Percentiles rank a stretch among this genome's conserved stretches.
Conservation (phyloP, 2,888 invertebrate species). For the Hydropsyche betteni region DNA sequence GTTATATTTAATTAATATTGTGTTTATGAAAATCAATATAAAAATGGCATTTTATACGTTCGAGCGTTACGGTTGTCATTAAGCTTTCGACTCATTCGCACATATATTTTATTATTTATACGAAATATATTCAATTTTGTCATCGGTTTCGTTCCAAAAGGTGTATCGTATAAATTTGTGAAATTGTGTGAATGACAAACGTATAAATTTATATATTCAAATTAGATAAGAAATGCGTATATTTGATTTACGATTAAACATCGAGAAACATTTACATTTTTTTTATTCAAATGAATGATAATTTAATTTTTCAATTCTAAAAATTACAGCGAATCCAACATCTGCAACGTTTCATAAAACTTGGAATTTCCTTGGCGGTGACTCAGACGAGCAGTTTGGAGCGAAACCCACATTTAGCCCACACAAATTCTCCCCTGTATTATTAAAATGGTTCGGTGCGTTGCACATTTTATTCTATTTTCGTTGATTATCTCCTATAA, state of each 20-base stretch:
- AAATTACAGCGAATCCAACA: background rate
- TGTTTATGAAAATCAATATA: conserved; percentile 23
- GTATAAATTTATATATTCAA: conserved; percentile 20
- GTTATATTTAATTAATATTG: conserved; percentile 31
- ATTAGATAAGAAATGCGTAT: conserved; percentile 10
- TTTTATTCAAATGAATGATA: background rate
- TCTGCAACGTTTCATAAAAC: background rate
- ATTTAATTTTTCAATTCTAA: conserved; percentile 1
- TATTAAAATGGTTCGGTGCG: background rate
- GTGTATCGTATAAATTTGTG: conserved; percentile 22
- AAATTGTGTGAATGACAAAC: conserved; percentile 3
- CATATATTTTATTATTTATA: conserved; percentile 20
- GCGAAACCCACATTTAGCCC: conserved; percentile 10
- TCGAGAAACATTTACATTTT: background rate
- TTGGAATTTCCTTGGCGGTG: background rate
- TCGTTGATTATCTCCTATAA: conserved; percentile 4
- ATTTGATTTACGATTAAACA: conserved; percentile 11
- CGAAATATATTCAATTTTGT: conserved; percentile 31
- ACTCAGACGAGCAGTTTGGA: background rate
- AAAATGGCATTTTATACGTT: background rate
- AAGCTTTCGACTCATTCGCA: conserved; percentile 11
- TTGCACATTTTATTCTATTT: conserved; percentile 21
- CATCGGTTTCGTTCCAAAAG: conserved; percentile 12
- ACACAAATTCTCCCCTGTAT: background rate
- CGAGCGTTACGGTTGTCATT: conserved; percentile 13